Base-by-base conservation (phyloP, 2,888 invertebrate genomes). In the Sarcophaga caerulescens region DNA sequence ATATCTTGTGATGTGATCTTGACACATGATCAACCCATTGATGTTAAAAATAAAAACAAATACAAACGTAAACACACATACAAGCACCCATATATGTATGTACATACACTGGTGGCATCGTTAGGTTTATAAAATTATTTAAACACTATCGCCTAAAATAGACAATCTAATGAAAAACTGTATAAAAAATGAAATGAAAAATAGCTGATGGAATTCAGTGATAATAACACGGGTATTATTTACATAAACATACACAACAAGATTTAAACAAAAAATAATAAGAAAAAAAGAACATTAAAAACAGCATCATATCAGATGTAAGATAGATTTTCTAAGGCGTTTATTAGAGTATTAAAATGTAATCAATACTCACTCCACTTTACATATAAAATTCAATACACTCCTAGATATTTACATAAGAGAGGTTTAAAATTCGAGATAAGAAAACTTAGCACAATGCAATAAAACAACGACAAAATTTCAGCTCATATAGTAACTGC, bases 271-370 rank as follows among this genome's bases (percentile, higher is more conserved):
- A n/a, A 59, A 71, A 4, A n/a, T n/a, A 60, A 19, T 59, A 68
- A 57, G 12, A 78, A 78, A 35, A 19, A 23, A 19, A 70, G 6
- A 35, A 70, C 25, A 17, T 59, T n/a, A 63, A 35, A 73, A 68
- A 25, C n/a, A 35, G 23, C 63, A 66, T 62, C 62, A 75, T 81
- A 74, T 83, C 74, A 76, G 47, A 77, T 83, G 59, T 77, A 74
- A 81, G 59, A 62, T 66, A 70, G 83, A 66, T 65, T 85, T 80
- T 80, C 62, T 77, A 80, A 60, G 57, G 63, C 83, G 23, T 83
- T 85, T 80, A 83, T 85, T 74, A 78, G 80, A 83, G 77, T 77
- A 83, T 83, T 83, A 77, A 86, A 86, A 45, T 81, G 83, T 86
- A 83, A 84, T 75, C 70, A 78, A 85, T 81, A 80, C 69, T 60